Conservation (phyloP, 1,140 invertebrate species). For the Anagrus nilaparvatae region DNA sequence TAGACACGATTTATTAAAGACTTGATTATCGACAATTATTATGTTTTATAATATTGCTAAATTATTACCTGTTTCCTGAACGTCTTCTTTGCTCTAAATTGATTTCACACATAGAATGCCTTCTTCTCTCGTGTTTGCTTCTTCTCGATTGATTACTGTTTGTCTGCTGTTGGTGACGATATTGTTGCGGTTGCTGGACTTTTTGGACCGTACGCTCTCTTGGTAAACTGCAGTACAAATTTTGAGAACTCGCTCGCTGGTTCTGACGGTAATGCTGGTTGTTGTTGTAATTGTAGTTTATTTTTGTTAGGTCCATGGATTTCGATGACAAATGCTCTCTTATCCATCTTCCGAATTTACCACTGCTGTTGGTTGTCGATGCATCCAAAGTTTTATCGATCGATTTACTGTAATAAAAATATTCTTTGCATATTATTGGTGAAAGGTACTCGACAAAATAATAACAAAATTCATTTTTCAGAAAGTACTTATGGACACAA, state of each 20-base stretch:
- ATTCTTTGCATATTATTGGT: too few species aligned
- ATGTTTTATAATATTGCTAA: too few species aligned
- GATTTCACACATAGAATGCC: slow-evolving; percentile 15
- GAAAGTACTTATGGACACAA: too few species aligned
- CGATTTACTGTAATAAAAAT: too few species aligned
- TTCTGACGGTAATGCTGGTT: neutral
- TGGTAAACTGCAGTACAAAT: slow-evolving; percentile 14
- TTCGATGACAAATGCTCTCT: slow-evolving; percentile 9
- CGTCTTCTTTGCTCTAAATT: slow-evolving; percentile 5
- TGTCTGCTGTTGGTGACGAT: neutral
- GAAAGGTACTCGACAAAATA: too few species aligned
- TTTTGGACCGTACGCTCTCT: neutral
- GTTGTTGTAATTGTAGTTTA: neutral
- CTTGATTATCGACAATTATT: too few species aligned
- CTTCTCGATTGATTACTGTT: neutral
- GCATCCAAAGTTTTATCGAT: too few species aligned
- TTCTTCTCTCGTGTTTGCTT: slow-evolving; percentile 8
- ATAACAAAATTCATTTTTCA: too few species aligned
- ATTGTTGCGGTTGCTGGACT: slow-evolving; percentile 1
- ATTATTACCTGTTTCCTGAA: too few species aligned
- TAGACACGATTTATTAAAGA: too few species aligned
- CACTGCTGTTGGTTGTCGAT: neutral
- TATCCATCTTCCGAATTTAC: slow-evolving; percentile 9
- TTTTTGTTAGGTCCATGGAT: too few species aligned
- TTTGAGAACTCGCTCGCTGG: neutral